A percentile compares a stretch with the other conserved stretches of the same genome.
phyloP scores from a whole-genome alignment of 2,888 invertebrate genomes.

The Allacma fusca region DNA sequence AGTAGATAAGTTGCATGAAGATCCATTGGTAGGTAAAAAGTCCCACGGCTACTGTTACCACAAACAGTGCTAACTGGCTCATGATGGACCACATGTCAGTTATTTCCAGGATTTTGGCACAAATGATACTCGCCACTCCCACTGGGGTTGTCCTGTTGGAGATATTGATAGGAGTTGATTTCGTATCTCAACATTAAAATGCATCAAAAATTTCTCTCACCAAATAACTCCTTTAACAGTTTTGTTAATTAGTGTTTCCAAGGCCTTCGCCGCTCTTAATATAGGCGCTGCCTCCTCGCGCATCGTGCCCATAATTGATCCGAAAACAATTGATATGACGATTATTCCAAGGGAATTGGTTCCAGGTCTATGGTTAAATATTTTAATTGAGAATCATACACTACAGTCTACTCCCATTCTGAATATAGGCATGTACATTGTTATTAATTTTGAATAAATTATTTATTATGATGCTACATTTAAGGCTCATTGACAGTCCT shows the following conservation, averaged over 20 bases:
- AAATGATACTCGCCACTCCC: conserved; percentile 84
- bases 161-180: too few species aligned
- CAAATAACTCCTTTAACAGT: conserved; percentile 33
- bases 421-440: too few species aligned
- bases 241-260: conserved; percentile 31
- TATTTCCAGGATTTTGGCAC: conserved; percentile 79
- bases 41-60: conserved; percentile 81
- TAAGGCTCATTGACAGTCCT: too few species aligned
- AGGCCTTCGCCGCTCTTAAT: conserved; percentile 11
- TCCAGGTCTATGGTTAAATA: conserved; percentile 14
- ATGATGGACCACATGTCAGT: conserved; percentile 71
- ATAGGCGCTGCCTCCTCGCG: conserved; percentile 17
- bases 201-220: too few species aligned
- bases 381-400: too few species aligned
- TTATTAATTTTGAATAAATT: too few species aligned
- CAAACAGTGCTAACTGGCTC: conserved; percentile 71
- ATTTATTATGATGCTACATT: too few species aligned
- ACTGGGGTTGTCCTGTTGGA: conserved; percentile 76
- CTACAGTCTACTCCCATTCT: too few species aligned
- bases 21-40: conserved; percentile 84
- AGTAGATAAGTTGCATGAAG: conserved; percentile 84
- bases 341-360: conserved; percentile 45
- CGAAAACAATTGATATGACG: conserved; percentile 30
- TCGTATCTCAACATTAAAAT: too few species aligned
- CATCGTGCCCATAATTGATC: conserved; percentile 17